These are phyloP conservation scores for Sebastes hubbsi DNA, from an alignment of 2,797 vertebrate species.

Conservation along the genomic window DNA sequence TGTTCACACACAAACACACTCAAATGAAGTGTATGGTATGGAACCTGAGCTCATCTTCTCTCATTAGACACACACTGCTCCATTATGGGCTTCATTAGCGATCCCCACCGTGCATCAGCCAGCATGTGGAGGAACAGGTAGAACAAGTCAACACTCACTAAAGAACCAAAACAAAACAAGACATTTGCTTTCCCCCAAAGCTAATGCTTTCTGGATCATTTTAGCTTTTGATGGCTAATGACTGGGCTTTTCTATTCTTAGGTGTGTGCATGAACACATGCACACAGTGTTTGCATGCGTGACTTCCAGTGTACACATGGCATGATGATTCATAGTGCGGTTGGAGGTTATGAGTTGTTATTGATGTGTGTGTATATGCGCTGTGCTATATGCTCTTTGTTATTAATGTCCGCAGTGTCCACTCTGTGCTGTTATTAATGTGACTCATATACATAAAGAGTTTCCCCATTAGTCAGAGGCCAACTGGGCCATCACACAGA, in stretches of 20 bases:
- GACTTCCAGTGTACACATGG: slow-evolving; percentile 25
- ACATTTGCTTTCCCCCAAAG: slow-evolving; percentile 23
- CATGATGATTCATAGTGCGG: slow-evolving; percentile 53
- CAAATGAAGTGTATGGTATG: slow-evolving; percentile 33
- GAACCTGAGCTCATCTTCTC: slow-evolving; percentile 58
- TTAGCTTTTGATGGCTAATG: slow-evolving; percentile 20
- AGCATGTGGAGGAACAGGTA: slow-evolving; percentile 54
- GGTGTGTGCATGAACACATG: slow-evolving; percentile 2
- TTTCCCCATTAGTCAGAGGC: slow-evolving; percentile 82
- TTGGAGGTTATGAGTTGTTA: slow-evolving; percentile 67
- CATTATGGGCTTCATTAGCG: slow-evolving; percentile 76
- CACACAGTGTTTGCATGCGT: slow-evolving; percentile 29
- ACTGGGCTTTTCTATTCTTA: slow-evolving; percentile 45
- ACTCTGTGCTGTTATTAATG: slow-evolving; percentile 80
- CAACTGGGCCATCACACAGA: slow-evolving; percentile 62
- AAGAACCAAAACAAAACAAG: slow-evolving; percentile 23
- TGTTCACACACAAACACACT: slow-evolving; percentile 20
- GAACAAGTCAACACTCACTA: slow-evolving; percentile 16
- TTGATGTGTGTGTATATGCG: slow-evolving; percentile 59
- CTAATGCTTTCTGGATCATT: slow-evolving; percentile 28
- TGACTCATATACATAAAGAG: slow-evolving; percentile 79
- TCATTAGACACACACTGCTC: slow-evolving; percentile 70
- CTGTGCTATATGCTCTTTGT: slow-evolving; percentile 55
- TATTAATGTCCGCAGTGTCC: slow-evolving; percentile 75
- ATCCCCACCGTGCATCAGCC: slow-evolving; percentile 61